Evolutionary conservation across 2,888 invertebrate species (phyloP), one percentile per base, ranked within the genome.

Genomic region (Hermaeophaga mercurialis): DNA sequence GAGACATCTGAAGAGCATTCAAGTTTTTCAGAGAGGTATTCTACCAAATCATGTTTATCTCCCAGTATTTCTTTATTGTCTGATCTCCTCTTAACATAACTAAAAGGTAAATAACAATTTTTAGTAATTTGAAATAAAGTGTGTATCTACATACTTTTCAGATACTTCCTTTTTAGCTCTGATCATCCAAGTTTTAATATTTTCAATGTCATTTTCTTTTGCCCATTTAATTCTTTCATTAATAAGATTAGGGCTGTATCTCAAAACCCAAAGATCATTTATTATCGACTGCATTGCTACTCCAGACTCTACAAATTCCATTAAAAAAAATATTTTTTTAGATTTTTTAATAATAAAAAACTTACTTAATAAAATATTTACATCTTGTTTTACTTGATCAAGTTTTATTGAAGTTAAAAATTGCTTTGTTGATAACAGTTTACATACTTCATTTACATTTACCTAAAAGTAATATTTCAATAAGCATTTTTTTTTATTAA

Each of bases 161-260:
- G 79, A 73, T 44, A 73, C 69, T 49, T 70, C 64, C 17, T 64
- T 58, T 39, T 72, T 66, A 28, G 77, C 75, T 34, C 80, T 69
- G 19, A 80, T 71, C 79, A 80, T 80, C 81, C 81, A 81, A 1
- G 80, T 78, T 66, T 79, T 81, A n/a, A 79, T 60, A 12, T 62
- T 68, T 6, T 68, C 68, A 18, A 78, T 62, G 43, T 79, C 74
- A 48, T 73, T 65, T 26, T 71, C 56, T 60, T 72, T 71, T 12
- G 75, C 73, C 33, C 66, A 61, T 17, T 72, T 44, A 26, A 80
- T 66, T 59, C 78, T 71, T 22, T 71, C 63, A 50, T 62, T 60
- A 18, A 80, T 72, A 8, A 64, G 59, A 24, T 66, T 44, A 11
- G 67, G 49, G 26, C 68, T 76, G 58, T 80, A 80, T 49, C 69